These are phyloP conservation scores for Eunapius fragilis DNA, from an alignment of 37 sponge, comb jelly and placozoan species.

Conservation along the genomic window DNA sequence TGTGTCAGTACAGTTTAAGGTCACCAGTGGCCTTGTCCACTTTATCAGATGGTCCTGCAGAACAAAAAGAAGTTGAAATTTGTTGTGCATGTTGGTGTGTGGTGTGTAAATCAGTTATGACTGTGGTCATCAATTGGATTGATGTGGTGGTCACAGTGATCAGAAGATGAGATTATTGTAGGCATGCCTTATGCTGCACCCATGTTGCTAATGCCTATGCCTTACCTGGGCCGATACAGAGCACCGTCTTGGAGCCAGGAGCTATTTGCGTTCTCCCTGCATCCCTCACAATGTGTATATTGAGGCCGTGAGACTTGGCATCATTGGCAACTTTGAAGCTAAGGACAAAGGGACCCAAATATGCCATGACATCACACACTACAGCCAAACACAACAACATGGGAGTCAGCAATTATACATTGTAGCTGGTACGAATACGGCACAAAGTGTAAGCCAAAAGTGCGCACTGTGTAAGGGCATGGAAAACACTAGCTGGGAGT, in stretches of 20 bases:
- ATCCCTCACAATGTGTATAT: conserved; percentile 85
- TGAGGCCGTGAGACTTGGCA: conserved; percentile 58
- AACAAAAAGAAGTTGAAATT: neutral
- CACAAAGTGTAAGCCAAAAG: no score
- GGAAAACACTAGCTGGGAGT: no score
- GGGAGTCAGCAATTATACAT: neutral
- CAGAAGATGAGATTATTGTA: no score
- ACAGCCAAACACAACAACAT: neutral
- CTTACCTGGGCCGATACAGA: conserved; percentile 92
- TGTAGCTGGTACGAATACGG: no score
- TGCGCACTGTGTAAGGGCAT: no score
- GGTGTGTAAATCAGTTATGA: no score
- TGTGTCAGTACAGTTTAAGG: conserved; percentile 80
- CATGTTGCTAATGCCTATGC: neutral
- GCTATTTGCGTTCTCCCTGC: conserved; percentile 99
- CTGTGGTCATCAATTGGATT: no score
- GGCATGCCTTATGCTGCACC: no score
- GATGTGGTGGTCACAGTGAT: no score
- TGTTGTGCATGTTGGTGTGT: no score
- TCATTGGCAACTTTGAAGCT: conserved; percentile 30
- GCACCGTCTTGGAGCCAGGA: conserved; percentile 93
- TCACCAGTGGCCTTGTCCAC: conserved; percentile 87
- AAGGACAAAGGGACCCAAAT: neutral
- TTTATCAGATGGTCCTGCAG: conserved; percentile 51
- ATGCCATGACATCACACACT: neutral